Percentiles rank a stretch among this genome's conserved stretches.
Conservation (phyloP, 2,888 invertebrate genomes). For the Zygogramma bicolorata region DNA sequence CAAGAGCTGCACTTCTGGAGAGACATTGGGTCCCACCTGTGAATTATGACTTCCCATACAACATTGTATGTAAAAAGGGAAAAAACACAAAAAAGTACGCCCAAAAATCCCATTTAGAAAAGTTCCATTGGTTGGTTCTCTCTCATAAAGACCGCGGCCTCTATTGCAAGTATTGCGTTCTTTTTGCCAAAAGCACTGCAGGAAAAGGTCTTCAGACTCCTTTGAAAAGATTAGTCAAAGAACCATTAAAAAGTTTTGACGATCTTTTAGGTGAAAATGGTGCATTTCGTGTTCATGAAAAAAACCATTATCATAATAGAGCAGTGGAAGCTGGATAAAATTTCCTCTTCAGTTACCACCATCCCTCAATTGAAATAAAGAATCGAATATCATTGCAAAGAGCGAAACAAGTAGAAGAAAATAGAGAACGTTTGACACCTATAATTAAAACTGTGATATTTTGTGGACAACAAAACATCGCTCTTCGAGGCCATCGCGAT, state of each 20-base stretch:
- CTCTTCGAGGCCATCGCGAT: neutral
- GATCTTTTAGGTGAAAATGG: constrained; percentile 6
- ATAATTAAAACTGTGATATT: neutral
- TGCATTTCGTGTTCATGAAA: neutral
- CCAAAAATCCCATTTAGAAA: neutral
- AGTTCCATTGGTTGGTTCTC: constrained; percentile 10
- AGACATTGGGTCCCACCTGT: neutral
- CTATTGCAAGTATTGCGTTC: constrained; percentile 5
- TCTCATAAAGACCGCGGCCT: constrained; percentile 3
- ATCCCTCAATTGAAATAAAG: neutral
- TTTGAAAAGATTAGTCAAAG: neutral
- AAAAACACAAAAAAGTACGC: constrained; percentile 5
- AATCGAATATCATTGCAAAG: neutral
- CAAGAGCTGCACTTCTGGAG: neutral
- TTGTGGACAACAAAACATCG: neutral
- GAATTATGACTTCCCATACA: neutral
- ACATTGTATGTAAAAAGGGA: neutral
- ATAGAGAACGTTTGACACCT: neutral
- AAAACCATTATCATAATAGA: neutral
- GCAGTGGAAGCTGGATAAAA: constrained; percentile 3
- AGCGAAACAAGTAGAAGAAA: neutral
- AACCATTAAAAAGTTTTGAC: constrained; percentile 4
- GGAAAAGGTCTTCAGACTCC: neutral
- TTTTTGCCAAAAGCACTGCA: neutral
- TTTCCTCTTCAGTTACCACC: neutral